phyloP scores from a whole-genome alignment of 2,113 vertebrate species.

The Paraplagusia blochii region DNA sequence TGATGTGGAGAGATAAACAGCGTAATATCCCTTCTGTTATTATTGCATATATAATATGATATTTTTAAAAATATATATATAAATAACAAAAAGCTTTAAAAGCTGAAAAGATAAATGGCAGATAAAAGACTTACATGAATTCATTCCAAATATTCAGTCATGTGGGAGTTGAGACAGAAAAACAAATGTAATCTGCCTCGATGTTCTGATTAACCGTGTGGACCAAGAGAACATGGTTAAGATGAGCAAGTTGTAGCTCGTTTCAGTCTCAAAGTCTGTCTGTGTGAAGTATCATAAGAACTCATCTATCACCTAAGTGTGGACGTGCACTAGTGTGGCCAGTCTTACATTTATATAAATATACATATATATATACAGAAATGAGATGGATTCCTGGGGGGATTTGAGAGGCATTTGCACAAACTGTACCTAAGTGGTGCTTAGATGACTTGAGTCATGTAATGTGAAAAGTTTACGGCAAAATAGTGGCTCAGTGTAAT shows the following conservation, averaged over 20 bases:
- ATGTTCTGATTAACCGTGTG: conserved; percentile 44
- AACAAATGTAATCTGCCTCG: conserved; percentile 27
- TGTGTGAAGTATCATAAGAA: conserved; percentile 36
- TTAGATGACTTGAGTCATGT: conserved; percentile 17
- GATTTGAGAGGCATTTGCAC: conserved; percentile 1
- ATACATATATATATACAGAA: conserved; percentile 37
- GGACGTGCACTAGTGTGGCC: conserved; percentile 28
- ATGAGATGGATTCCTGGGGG: conserved; percentile 7
- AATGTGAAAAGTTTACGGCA: conserved; percentile 37
- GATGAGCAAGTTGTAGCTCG: conserved; percentile 47
- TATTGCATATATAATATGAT: conserved; percentile 7
- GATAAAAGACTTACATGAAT: conserved; percentile 37
- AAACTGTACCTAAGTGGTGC: conserved; percentile 11
- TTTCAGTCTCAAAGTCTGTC: conserved; percentile 33
- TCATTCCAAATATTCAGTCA: conserved; percentile 34
- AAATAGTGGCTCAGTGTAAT: conserved; percentile 18
- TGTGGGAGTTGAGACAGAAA: conserved; percentile 10
- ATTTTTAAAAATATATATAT: no score
- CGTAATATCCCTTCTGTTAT: conserved; percentile 4
- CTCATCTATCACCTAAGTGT: conserved; percentile 55
- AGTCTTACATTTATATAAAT: conserved; percentile 32
- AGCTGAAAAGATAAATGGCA: conserved; percentile 22
- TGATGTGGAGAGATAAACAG: conserved; percentile 8
- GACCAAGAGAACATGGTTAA: conserved; percentile 22
- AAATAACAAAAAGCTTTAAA: no score